A percentile compares a stretch with the other conserved stretches of the same genome.
These are phyloP conservation scores for Parazoanthus darwini DNA, from an alignment of 92 coral and sea anemone species.

Conservation along the genomic window DNA sequence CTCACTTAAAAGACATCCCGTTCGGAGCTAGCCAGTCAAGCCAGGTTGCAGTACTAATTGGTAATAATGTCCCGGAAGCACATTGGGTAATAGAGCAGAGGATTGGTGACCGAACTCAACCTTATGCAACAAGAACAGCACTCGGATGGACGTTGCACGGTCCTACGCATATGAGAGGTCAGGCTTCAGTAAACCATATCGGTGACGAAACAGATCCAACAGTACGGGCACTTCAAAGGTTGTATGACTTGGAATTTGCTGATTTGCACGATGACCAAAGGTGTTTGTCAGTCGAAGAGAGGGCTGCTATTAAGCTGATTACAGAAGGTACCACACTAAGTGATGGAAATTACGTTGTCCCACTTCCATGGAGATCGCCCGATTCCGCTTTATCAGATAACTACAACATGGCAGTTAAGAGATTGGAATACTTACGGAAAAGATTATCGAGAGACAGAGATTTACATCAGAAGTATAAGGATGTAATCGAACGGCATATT, in stretches of 20 bases:
- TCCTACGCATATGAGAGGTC: neutral
- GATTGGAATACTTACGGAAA: neutral
- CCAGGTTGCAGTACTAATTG: slow-evolving; percentile 47
- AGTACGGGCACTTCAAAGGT: too few species aligned
- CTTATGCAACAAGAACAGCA: slow-evolving; percentile 4
- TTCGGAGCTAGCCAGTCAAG: neutral
- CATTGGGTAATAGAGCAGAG: slow-evolving; percentile 3
- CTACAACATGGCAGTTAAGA: neutral
- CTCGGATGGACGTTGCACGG: slow-evolving; percentile 7
- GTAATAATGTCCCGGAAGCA: slow-evolving; percentile 43
- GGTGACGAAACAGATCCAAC: too few species aligned
- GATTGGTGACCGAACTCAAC: neutral
- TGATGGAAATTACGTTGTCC: too few species aligned
- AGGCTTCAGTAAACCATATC: too few species aligned
- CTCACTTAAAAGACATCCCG: slow-evolving; percentile 38
- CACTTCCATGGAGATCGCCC: too few species aligned
- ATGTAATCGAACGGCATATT: too few species aligned
- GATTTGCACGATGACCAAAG: too few species aligned
- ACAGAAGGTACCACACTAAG: too few species aligned
- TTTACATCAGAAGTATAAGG: too few species aligned
- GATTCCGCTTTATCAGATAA: neutral
- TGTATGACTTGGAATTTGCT: too few species aligned
- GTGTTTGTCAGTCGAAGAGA: too few species aligned
- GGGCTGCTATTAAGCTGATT: too few species aligned
- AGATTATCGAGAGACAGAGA: neutral